Conservation (phyloP, 2,888 invertebrate species). For the Malthinus flaveolus region DNA sequence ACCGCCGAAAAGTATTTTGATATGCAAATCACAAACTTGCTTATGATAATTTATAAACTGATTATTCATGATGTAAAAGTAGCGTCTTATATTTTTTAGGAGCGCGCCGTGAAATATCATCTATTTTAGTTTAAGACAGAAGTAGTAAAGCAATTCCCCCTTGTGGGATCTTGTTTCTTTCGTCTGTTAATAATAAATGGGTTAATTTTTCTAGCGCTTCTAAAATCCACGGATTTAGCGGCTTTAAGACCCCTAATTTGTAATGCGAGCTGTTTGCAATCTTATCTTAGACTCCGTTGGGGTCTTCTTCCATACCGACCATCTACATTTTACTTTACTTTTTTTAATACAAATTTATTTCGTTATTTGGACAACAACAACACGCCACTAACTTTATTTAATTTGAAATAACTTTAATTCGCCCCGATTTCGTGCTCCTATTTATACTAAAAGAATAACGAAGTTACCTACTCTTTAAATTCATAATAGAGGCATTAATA, state of each 20-base stretch:
- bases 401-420: no score
- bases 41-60: conserved; percentile 45
- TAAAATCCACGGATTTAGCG: conserved; percentile 43
- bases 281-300: conserved; percentile 35
- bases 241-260: conserved; percentile 50
- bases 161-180: conserved; percentile 46
- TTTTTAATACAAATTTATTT: no score
- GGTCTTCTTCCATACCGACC: neutral
- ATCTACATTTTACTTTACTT: no score
- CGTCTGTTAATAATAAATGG: conserved; percentile 54
- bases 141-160: conserved; percentile 49
- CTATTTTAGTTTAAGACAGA: conserved; percentile 37
- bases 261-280: conserved; percentile 49
- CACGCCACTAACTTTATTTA: no score
- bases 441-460: no score
- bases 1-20: conserved; percentile 37
- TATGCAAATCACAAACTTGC: conserved; percentile 42
- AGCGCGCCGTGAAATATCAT: conserved; percentile 43
- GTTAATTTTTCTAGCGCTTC: conserved; percentile 53
- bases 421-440: no score
- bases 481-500: no score
- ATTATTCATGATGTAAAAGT: conserved; percentile 42
- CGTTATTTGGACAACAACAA: no score
- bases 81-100: conserved; percentile 35
- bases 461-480: no score